Evolutionary conservation across 2,797 vertebrate genomes (phyloP).

Genomic region (Acrocephalus scirpaceus): DNA sequence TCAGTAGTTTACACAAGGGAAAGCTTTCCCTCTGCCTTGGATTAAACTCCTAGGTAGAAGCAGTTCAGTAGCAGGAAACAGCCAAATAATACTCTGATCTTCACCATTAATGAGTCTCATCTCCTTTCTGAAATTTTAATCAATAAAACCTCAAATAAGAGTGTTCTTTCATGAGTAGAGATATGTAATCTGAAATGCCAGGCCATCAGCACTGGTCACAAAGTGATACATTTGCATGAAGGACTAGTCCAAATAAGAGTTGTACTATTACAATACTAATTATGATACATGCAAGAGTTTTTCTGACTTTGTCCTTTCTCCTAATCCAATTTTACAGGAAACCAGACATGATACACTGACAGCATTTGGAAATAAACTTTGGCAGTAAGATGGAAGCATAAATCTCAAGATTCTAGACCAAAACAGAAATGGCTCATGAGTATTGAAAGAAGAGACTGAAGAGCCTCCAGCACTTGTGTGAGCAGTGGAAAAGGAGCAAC

Average conservation of each 20-base stretch:
- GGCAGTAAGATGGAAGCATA: conserved; percentile 39
- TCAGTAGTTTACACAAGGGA: not conserved
- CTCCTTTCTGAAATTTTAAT: not conserved
- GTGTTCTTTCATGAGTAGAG: not conserved
- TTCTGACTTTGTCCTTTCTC: not conserved
- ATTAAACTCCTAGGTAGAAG: not conserved
- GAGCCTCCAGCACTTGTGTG: conserved; percentile 45
- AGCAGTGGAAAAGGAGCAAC: conserved; percentile 57
- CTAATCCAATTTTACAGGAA: conserved; percentile 26
- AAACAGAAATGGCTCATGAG: conserved; percentile 45
- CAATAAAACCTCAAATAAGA: not conserved
- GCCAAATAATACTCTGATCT: not conserved
- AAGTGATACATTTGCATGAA: not conserved
- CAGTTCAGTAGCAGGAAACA: not conserved
- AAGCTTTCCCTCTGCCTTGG: not conserved
- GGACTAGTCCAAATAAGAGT: not conserved
- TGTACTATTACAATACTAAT: not conserved
- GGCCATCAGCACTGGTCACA: not conserved
- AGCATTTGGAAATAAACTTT: not conserved
- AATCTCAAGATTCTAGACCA: conserved; percentile 1
- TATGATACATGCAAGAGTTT: not conserved
- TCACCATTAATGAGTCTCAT: not conserved
- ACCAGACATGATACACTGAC: conserved; percentile 51
- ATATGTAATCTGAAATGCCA: not conserved
- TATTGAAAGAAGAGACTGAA: conserved; percentile 31